phyloP scores from a whole-genome alignment of 2,113 vertebrate genomes.

The Erpornis zantholeuca region DNA sequence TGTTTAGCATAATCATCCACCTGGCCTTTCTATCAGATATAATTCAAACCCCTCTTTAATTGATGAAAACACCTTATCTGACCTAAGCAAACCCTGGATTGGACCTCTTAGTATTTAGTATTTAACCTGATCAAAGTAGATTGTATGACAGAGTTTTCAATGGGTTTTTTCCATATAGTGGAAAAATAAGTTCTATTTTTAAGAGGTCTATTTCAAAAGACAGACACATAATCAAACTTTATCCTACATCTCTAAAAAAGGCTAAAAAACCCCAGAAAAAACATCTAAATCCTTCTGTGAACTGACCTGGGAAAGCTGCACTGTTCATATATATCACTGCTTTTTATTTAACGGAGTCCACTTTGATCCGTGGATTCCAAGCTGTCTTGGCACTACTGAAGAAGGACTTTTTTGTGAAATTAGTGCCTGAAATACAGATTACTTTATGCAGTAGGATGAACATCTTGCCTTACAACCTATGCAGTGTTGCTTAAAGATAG shows the following conservation, averaged over 20 bases:
- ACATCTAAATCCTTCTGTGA: not conserved
- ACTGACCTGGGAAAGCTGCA: not conserved
- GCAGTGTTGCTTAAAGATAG: not conserved
- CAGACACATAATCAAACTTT: not conserved
- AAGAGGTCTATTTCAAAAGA: not conserved
- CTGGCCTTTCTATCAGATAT: not conserved
- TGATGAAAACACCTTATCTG: not conserved
- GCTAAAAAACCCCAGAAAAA: accelerated
- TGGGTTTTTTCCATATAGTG: not conserved
- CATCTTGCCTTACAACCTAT: not conserved
- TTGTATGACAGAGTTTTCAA: not conserved
- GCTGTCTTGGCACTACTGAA: not conserved
- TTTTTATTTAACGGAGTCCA: not conserved
- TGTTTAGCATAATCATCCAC: not conserved
- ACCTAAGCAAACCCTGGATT: not conserved
- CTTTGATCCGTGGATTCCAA: not conserved
- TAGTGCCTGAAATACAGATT: not conserved
- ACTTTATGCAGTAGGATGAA: not conserved
- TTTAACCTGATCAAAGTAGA: not conserved
- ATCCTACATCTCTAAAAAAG: not conserved
- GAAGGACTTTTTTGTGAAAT: not conserved
- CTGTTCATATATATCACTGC: not conserved
- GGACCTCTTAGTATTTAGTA: not conserved
- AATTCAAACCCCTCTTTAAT: not conserved
- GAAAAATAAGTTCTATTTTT: not conserved